Base-by-base conservation (phyloP, 2,797 vertebrate species). In the Cyclopterus lumpus region DNA sequence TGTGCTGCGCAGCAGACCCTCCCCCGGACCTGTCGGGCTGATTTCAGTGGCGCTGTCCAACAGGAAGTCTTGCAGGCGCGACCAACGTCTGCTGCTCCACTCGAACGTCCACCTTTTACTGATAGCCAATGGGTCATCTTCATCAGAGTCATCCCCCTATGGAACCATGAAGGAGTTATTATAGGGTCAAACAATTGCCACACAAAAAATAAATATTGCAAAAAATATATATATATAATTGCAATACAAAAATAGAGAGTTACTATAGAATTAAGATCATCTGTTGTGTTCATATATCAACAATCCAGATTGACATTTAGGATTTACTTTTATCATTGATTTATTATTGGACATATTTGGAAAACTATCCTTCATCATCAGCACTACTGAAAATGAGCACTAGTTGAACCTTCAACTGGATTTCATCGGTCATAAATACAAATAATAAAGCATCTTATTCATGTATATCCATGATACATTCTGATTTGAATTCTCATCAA, bases 91-190 rank as follows among this genome's bases (percentile, higher is more conserved):
- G 89, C 98, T 99, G 85, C 94, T 96, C 95, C 96, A 97, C 90
- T 99, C 97, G 77, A 99, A 99, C 53, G 97, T 99, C 98, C 98
- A 99, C 94, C 97, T 96, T 94, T 97, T 97, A 81, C 98, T 99
- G 93, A 99, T 97, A 58, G 97, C 97, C 86, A 98, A 93, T 11
- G 96, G 94, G 60, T 99, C 97, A 90, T 99, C 98, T 87, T 99
- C 97, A 94, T 99, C 98, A 0, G 97, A 99, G 90, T 99, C 97
- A 79, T 99, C 97, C 83, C 95, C 95, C 98, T 99, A 65, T 8
- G 82, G 91, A 82, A 14, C 5, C 14, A 60, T 8, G 8, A 7
- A 60, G 22, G 11, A 38, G 15, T 18, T 7, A n/a, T 30, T 8
- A 51, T 5, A 22, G 46, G 28, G 61, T 38, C 6, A 40, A 8